Conservation (phyloP, 1,140 invertebrate species). For the Calliphora vicina region DNA sequence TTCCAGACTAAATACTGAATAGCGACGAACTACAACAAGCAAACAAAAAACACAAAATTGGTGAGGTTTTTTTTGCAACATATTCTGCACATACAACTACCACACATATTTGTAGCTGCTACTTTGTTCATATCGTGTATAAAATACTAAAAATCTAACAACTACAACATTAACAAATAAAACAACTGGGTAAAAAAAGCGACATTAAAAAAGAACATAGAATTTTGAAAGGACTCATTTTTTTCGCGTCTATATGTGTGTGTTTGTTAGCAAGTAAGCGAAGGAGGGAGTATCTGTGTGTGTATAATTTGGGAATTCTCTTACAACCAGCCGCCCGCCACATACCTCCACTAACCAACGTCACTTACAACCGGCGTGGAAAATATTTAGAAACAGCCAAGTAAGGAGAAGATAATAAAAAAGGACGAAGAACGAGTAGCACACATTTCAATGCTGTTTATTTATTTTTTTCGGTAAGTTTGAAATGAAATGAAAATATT, state of each 20-base stretch:
- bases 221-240: slow-evolving; percentile 27
- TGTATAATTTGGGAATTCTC: background rate
- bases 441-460: slow-evolving; percentile 13
- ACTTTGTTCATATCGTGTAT: slow-evolving; percentile 6
- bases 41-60: background rate
- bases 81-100: background rate
- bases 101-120: background rate
- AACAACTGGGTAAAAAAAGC: background rate
- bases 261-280: background rate
- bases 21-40: background rate
- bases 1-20: slow-evolving; percentile 12
- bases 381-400: background rate
- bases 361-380: background rate
- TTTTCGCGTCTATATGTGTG: background rate
- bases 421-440: background rate
- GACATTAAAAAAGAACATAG: slow-evolving; percentile 1
- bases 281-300: background rate
- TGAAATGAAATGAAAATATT: background rate
- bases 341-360: background rate
- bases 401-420: background rate
- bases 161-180: background rate
- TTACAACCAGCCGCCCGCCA: background rate
- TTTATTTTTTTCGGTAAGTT: slow-evolving; percentile 4
- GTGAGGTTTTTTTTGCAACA: background rate
- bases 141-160: background rate